Evolutionary conservation across 2,797 vertebrate species (phyloP), one percentile per base, ranked within the genome.

Genomic region (Melanotaenia pygmaea): DNA sequence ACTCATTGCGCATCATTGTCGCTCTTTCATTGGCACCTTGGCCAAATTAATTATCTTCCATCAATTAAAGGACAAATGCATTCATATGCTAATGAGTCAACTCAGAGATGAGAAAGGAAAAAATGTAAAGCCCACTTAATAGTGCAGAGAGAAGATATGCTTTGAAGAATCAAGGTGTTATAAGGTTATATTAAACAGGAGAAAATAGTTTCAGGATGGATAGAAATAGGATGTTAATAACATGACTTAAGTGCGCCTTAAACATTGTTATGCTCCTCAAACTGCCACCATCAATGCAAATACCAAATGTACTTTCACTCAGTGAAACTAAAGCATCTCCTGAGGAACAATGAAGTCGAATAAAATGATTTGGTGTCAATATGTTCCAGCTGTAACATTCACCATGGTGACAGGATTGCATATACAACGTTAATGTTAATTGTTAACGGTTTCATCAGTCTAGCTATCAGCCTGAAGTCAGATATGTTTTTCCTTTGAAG

Each of bases 1-100:
- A 67, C 77, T 86, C 56, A 30, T 30, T 6, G 11, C 53, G 53
- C 67, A 11, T 14, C 10, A 4, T 62, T 74, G 56, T 64, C 73
- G 67, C 59, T 70, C 22, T 76, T 64, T 35, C 67, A 40, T 32
- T 35, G 20, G 66, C 71, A 76, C 80, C 76, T 80, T 70, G 74
- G 70, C 81, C 85, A 90, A 70, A 84, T 92, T 90, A 87, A 94
- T 94, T 90, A 92, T 89, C 86, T 89, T 76, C 81, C 80, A 86
- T 91, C 92, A 90, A 91, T 93, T 93, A 93, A 90, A 90, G 83
- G 79, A 83, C 71, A 84, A 89, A 92, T 82, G 86, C 70, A 83
- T 88, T 93, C 91, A 92, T 91, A 91, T 94, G 91, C 67, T 90
- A 91, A 94, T 90, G 87, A 83, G 47, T 64, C 80, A 81, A 83